These are phyloP conservation scores for Ichneumoninae sp. DNA, from an alignment of 2,888 invertebrate species.

Conservation along the genomic window DNA sequence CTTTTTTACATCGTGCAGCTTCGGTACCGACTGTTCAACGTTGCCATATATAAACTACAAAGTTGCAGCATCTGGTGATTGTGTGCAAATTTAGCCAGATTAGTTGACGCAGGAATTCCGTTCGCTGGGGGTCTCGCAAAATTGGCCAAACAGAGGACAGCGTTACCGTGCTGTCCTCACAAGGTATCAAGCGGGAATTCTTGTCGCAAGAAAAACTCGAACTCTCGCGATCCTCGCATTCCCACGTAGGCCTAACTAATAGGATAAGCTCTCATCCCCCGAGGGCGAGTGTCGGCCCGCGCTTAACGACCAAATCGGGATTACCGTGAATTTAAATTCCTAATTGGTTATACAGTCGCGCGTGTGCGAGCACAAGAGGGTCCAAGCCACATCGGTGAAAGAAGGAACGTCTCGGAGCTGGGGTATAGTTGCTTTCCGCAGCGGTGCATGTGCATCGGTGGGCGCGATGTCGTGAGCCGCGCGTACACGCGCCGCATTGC, in stretches of 20 bases:
- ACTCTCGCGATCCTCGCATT: constrained; percentile 32
- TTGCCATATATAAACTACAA: not conserved
- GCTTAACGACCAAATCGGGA: constrained; percentile 77
- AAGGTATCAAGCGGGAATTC: constrained; percentile 10
- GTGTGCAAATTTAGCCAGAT: not conserved
- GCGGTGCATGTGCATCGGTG: constrained; percentile 27
- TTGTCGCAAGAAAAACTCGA: constrained; percentile 1
- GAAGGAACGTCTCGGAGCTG: constrained; percentile 25
- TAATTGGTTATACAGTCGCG: constrained; percentile 74
- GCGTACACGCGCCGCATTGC: constrained; percentile 50
- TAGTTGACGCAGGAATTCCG: not conserved
- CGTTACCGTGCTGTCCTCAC: not conserved
- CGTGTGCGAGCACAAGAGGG: constrained; percentile 47
- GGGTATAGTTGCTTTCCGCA: constrained; percentile 18
- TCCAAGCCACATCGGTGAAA: constrained; percentile 8
- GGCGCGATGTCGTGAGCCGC: constrained; percentile 38
- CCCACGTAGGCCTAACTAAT: constrained; percentile 32
- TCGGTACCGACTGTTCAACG: not conserved
- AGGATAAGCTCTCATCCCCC: constrained; percentile 10
- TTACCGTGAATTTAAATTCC: constrained; percentile 77
- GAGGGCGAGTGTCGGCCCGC: constrained; percentile 41
- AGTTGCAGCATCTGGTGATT: not conserved
- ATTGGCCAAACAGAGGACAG: not conserved
- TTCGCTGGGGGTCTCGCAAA: not conserved
- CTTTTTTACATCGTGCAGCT: no score